A percentile compares a stretch with the other conserved stretches of the same genome.
Evolutionary conservation across 1,140 invertebrate species (phyloP).

Genomic region (Eumaeus atala): DNA sequence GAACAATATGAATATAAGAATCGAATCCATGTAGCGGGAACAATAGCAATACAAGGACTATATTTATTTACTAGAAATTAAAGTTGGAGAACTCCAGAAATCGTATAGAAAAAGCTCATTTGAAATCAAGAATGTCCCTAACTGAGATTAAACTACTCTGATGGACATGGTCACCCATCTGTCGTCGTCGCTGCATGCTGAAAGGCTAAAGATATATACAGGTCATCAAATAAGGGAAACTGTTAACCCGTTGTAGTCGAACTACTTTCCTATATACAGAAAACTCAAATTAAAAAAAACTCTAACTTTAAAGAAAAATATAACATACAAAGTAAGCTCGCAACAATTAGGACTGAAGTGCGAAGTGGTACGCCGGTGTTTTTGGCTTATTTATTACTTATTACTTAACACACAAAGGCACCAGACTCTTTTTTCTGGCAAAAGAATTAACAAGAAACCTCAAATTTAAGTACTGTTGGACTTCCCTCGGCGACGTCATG

Average conservation of each 20-base stretch:
- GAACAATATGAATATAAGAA: no score
- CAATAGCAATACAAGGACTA: no score
- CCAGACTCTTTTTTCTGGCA: constrained; percentile 14
- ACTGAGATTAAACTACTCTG: no score
- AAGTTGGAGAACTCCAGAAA: no score
- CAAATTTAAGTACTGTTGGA: constrained; percentile 19
- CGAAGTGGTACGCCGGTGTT: constrained; percentile 10
- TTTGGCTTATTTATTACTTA: no score
- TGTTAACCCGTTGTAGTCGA: constrained; percentile 19
- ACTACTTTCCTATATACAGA: constrained; percentile 16
- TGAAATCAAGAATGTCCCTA: no score
- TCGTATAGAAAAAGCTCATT: no score
- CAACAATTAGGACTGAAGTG: constrained; percentile 14
- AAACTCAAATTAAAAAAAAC: constrained; percentile 16
- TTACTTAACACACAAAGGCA: constrained; percentile 14
- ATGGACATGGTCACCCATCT: constrained; percentile 19
- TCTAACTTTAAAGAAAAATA: constrained; percentile 19
- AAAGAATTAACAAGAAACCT: constrained; percentile 6
- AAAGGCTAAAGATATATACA: constrained; percentile 19
- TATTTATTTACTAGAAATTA: no score
- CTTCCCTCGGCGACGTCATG: constrained; percentile 16
- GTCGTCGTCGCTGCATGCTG: constrained; percentile 13
- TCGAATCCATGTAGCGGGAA: no score
- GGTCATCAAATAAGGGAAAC: constrained; percentile 19
- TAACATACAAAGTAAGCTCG: constrained; percentile 15